Conservation (phyloP, 1,140 invertebrate species). For the Pemphigus obesinymphae region DNA sequence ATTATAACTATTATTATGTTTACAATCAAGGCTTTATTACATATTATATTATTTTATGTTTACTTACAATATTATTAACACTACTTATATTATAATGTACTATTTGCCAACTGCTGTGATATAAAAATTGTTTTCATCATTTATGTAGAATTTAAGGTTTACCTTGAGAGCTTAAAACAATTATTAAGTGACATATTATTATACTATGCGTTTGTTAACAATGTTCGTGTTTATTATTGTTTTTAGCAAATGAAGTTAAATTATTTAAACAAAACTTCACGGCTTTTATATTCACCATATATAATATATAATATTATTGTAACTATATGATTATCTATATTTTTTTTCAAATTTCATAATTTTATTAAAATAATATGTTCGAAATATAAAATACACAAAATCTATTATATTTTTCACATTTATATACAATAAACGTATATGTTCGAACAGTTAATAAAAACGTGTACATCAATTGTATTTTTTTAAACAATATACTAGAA, state of each 20-base stretch:
- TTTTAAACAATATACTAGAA: no score
- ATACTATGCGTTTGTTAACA: not conserved
- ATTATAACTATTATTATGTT: not conserved
- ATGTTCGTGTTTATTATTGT: not conserved
- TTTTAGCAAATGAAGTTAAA: conserved; percentile 17
- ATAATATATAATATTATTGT: not conserved
- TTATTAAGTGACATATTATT: not conserved
- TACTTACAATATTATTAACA: not conserved
- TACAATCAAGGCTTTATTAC: not conserved
- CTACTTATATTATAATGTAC: not conserved
- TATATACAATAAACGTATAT: no score
- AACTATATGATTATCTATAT: no score
- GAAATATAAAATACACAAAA: no score
- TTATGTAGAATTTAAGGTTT: conserved; percentile 16
- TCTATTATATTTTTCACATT: no score
- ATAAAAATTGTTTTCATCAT: not conserved
- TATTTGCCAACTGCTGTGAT: conserved; percentile 18
- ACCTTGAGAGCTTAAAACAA: not conserved
- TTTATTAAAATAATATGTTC: no score
- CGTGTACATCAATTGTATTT: no score
- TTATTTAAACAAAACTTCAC: conserved; percentile 4
- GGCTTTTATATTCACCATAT: not conserved
- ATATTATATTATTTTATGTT: not conserved
- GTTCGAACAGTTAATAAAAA: no score
- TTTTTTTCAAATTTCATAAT: no score